Evolutionary conservation across 2,113 vertebrate genomes (phyloP), one percentile per base, ranked within the genome.

Genomic region (Clarias batrachus): DNA sequence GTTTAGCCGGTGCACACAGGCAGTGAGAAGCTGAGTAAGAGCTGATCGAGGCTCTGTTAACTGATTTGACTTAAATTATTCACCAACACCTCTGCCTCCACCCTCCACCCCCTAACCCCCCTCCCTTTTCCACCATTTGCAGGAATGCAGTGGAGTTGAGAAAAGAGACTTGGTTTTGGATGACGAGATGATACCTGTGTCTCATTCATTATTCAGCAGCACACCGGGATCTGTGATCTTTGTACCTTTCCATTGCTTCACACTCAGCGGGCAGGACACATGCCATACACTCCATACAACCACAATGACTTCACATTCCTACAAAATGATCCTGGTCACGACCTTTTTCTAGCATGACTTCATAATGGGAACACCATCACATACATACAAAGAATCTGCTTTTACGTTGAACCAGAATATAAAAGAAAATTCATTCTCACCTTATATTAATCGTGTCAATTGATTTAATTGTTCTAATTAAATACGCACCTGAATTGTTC

Each of bases 31-130:
- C 23, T 80, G 81, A 79, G 60, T 78, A 54, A 59, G 70, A 83
- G 77, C 41, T 77, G 77, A 59, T 70, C 14, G 71, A 86, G 87
- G 83, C 82, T 87, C 83, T 89, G 68, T 81, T 91, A 91, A 91
- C 90, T 90, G 90, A 92, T 92, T 92, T 88, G 76, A 57, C 86
- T 83, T 92, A 37, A 91, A 92, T 91, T 86, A 92, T 92, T 92
- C 27, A 92, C 52, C n/a, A 30, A n/a, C 27, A 62, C 37, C 9
- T 23, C 56, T n/a, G 23, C 33, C 17, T 41, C 56, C 41, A 27
- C 59, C 9, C 80, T 63, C 37, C 12, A 19, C 48, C 48, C 17
- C 37, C 41, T 48, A 11, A n/a, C 81, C 30, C 82, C 63, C 25
- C 30, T 33, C 30, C 13, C 48, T 17, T 77, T 82, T 48, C 48